A percentile compares a stretch with the other conserved stretches of the same genome.
phyloP scores from a whole-genome alignment of 2,797 vertebrate genomes.

The Atherinosoma microstoma region DNA sequence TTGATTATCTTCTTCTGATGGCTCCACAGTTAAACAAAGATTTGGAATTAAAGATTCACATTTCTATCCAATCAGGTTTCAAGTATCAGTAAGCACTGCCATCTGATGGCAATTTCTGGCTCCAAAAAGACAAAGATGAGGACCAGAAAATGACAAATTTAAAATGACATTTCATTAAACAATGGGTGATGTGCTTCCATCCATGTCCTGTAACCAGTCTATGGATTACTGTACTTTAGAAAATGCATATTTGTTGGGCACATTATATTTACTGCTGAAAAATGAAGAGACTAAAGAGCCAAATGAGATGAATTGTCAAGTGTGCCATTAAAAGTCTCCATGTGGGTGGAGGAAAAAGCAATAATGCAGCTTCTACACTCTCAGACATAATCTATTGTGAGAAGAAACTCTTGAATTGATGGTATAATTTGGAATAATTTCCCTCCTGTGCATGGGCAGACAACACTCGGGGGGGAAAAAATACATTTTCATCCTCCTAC shows the following conservation, averaged over 20 bases:
- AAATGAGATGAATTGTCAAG: conserved; percentile 38
- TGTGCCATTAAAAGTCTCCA: conserved; percentile 44
- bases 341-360: conserved; percentile 56
- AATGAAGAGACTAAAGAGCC: conserved; percentile 18
- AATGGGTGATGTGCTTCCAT: not conserved
- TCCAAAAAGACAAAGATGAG: too few species aligned
- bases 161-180: too few species aligned
- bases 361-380: conserved; percentile 47
- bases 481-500: not conserved
- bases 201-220: not conserved
- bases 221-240: not conserved
- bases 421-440: conserved; percentile 47
- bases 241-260: not conserved
- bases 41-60: too few species aligned
- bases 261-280: not conserved
- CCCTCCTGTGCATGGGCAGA: conserved; percentile 27
- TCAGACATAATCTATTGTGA: conserved; percentile 35
- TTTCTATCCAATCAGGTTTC: too few species aligned
- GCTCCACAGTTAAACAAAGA: too few species aligned
- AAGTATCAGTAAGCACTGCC: too few species aligned
- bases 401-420: conserved; percentile 44
- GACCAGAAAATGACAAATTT: too few species aligned
- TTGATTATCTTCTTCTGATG: too few species aligned
- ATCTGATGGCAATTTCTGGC: too few species aligned
- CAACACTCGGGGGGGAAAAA: conserved; percentile 23